phyloP scores from a whole-genome alignment of 37 sponge, comb jelly and placozoan species.

The Beroe forskalii region DNA sequence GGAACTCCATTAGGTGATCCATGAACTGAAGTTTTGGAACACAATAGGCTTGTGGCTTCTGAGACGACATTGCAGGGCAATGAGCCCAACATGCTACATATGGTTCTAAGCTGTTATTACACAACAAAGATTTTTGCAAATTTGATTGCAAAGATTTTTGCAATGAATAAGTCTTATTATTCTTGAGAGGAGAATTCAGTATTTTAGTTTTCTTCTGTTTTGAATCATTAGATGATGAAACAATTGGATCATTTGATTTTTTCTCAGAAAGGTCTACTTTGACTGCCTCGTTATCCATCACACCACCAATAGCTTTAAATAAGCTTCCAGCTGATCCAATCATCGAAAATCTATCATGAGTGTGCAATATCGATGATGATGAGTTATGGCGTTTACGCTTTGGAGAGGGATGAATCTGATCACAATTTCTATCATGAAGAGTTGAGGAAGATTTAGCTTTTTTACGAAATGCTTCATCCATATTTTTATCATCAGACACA shows the following conservation, averaged over 20 bases:
- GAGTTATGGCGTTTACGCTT: not conserved
- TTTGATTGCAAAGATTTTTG: not conserved
- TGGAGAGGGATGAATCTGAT: not conserved
- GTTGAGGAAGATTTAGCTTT: not conserved
- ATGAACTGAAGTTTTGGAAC: conserved; percentile 20
- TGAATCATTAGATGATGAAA: no score
- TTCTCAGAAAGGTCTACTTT: no score
- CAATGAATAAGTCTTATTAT: not conserved
- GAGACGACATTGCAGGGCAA: not conserved
- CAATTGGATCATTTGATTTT: no score
- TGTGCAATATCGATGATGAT: not conserved
- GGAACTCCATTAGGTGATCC: not conserved
- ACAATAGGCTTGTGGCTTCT: not conserved
- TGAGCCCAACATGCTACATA: conserved; percentile 34
- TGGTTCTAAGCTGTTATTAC: not conserved
- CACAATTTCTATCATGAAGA: not conserved
- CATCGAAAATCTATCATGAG: not conserved
- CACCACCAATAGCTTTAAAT: no score
- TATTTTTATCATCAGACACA: no score
- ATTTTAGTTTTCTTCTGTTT: conserved; percentile 13
- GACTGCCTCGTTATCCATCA: no score
- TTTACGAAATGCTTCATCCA: no score
- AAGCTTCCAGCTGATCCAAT: not conserved
- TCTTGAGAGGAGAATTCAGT: not conserved
- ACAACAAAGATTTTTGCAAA: not conserved